Conservation (phyloP, 2,888 invertebrate species). For the Dione juno region DNA sequence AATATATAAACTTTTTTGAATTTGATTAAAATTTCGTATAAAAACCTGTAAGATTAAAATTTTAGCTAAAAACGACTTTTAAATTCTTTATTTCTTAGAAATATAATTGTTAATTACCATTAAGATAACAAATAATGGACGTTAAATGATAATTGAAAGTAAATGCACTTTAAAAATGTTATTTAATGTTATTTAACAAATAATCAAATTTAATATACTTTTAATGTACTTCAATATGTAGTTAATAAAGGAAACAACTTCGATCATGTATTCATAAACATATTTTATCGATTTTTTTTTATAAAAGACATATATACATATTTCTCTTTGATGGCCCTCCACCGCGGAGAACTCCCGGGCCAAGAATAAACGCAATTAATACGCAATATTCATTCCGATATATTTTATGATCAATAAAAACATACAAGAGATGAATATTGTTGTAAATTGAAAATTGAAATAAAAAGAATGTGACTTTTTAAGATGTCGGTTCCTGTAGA, state of each 20-base stretch:
- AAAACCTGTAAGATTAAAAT: not conserved
- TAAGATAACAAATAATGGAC: not conserved
- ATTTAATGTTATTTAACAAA: conserved; percentile 15
- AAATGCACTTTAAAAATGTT: not conserved
- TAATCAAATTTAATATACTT: not conserved
- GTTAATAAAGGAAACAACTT: conserved; percentile 21
- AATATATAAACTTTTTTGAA: too few relatives aligned
- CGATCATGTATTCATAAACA: conserved; percentile 24
- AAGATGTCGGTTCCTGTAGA: conserved; percentile 60
- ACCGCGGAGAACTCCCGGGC: conserved; percentile 35
- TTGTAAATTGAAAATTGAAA: conserved; percentile 47
- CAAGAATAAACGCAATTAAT: conserved; percentile 49
- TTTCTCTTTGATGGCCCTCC: conserved; percentile 32
- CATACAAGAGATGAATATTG: conserved; percentile 48
- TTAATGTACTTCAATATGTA: conserved; percentile 15
- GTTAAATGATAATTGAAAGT: not conserved
- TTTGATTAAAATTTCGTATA: not conserved
- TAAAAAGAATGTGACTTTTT: conserved; percentile 51
- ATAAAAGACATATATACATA: conserved; percentile 33
- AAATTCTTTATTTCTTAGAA: not conserved
- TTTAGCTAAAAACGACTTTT: not conserved
- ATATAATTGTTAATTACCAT: not conserved
- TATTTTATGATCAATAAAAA: conserved; percentile 49
- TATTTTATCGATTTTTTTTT: conserved; percentile 33
- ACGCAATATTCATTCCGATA: conserved; percentile 45